phyloP scores from a whole-genome alignment of 30 jellyfish, hydroid and myxozoan species.

The Aurelia aurita complex sp. Pacific region DNA sequence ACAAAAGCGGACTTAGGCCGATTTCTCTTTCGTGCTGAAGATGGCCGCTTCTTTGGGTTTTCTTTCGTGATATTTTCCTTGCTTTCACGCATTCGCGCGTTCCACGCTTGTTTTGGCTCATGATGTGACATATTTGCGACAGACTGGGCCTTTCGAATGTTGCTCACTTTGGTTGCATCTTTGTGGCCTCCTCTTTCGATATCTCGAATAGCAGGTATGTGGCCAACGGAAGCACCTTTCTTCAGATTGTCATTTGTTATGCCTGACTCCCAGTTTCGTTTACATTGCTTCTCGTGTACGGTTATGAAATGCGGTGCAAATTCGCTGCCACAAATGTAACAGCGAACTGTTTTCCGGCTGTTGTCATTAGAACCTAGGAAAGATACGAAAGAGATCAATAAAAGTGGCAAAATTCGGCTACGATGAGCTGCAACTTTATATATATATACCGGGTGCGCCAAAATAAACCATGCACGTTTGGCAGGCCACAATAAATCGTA shows the following conservation, averaged over 20 bases:
- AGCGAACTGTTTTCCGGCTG: slow-evolving; percentile 44
- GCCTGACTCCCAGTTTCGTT: slow-evolving; percentile 73
- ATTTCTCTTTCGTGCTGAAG: slow-evolving; percentile 17
- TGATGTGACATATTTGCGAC: slow-evolving; percentile 32
- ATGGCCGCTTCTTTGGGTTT: not conserved
- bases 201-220: slow-evolving; percentile 40
- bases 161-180: not conserved
- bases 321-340: slow-evolving; percentile 77
- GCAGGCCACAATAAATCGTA: too few species aligned
- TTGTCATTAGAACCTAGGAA: slow-evolving; percentile 53
- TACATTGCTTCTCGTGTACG: slow-evolving; percentile 75
- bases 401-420: too few species aligned
- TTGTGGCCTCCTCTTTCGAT: slow-evolving; percentile 10
- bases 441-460: too few species aligned
- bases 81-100: slow-evolving; percentile 58
- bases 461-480: too few species aligned
- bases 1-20: slow-evolving; percentile 66
- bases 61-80: slow-evolving; percentile 34
- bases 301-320: slow-evolving; percentile 52
- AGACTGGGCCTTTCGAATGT: slow-evolving; percentile 66
- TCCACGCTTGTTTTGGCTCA: slow-evolving; percentile 58
- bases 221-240: slow-evolving; percentile 54
- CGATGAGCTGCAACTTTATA: too few species aligned
- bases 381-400: not conserved
- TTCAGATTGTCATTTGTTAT: slow-evolving; percentile 17